These are phyloP conservation scores for Orthosia gracilis DNA, from an alignment of 2,888 invertebrate species.

Conservation along the genomic window DNA sequence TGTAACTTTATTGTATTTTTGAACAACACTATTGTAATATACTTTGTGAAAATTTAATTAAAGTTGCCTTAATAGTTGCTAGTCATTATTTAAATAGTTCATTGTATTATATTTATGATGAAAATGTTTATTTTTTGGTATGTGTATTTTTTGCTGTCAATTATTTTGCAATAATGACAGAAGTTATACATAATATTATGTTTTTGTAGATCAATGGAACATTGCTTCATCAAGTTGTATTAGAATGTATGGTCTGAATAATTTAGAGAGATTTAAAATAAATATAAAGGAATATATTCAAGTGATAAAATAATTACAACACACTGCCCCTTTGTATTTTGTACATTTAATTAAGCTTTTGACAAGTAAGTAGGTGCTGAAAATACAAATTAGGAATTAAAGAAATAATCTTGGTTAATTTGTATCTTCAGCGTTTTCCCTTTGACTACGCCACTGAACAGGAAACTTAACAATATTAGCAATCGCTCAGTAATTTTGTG, in stretches of 20 bases:
- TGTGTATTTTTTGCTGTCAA: slow-evolving; percentile 52
- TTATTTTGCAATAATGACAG: slow-evolving; percentile 49
- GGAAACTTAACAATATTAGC: slow-evolving; percentile 24
- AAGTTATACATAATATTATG: slow-evolving; percentile 17
- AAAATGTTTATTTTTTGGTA: slow-evolving; percentile 46
- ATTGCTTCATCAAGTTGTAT: slow-evolving; percentile 57
- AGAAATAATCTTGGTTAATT: not conserved
- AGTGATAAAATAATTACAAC: slow-evolving; percentile 36
- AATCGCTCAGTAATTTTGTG: slow-evolving; percentile 30
- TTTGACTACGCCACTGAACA: not conserved
- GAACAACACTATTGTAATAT: slow-evolving; percentile 62
- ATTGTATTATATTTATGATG: slow-evolving; percentile 49
- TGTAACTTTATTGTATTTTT: slow-evolving; percentile 62
- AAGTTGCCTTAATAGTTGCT: slow-evolving; percentile 84
- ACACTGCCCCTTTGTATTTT: slow-evolving; percentile 63
- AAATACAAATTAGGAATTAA: slow-evolving; percentile 2
- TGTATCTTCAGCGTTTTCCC: slow-evolving; percentile 4
- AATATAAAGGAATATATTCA: slow-evolving; percentile 28
- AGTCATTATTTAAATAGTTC: slow-evolving; percentile 74
- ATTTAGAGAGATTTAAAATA: slow-evolving; percentile 27
- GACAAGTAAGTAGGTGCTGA: not conserved
- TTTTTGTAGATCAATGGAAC: slow-evolving; percentile 30
- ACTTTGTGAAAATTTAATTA: slow-evolving; percentile 66
- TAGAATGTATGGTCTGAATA: slow-evolving; percentile 59
- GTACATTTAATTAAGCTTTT: slow-evolving; percentile 38